phyloP scores from a whole-genome alignment of 1,140 invertebrate species.

The Bacillus rossius region DNA sequence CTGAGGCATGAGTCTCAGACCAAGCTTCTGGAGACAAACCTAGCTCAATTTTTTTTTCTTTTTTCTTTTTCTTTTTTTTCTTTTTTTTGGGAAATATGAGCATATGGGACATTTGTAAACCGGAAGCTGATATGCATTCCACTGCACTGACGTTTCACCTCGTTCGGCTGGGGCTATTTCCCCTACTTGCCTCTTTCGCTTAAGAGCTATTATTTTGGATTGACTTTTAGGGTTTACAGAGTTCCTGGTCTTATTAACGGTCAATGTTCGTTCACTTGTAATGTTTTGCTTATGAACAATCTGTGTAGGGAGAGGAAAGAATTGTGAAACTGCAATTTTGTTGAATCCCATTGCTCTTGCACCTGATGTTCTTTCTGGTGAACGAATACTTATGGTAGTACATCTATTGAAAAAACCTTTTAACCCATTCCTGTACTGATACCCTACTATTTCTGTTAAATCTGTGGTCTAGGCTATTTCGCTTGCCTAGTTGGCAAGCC shows the following conservation, averaged over 20 bases:
- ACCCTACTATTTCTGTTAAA: no score
- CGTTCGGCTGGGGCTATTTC: constrained; percentile 23
- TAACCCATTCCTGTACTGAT: constrained; percentile 18
- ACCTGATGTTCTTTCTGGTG: constrained; percentile 15
- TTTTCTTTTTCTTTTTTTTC: neutral
- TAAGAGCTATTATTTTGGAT: constrained; percentile 14
- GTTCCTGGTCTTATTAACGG: constrained; percentile 38
- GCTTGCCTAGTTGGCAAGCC: constrained; percentile 28
- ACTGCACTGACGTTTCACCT: constrained; percentile 24
- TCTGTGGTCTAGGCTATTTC: constrained; percentile 18
- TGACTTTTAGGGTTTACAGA: constrained; percentile 25
- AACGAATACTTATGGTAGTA: neutral
- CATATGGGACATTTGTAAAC: constrained; percentile 30
- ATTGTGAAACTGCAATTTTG: constrained; percentile 5
- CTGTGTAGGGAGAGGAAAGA: constrained; percentile 18
- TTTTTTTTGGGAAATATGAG: constrained; percentile 35
- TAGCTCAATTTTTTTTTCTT: no score
- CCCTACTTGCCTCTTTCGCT: constrained; percentile 28
- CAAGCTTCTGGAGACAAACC: constrained; percentile 12
- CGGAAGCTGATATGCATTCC: constrained; percentile 27
- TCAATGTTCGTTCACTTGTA: constrained; percentile 28
- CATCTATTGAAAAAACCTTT: constrained; percentile 9
- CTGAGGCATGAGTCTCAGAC: constrained; percentile 6
- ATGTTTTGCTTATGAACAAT: constrained; percentile 14
- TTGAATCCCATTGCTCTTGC: constrained; percentile 26